A percentile compares a stretch with the other conserved stretches of the same genome.
Conservation (phyloP, 2,888 invertebrate species). For the Clanis bilineata region DNA sequence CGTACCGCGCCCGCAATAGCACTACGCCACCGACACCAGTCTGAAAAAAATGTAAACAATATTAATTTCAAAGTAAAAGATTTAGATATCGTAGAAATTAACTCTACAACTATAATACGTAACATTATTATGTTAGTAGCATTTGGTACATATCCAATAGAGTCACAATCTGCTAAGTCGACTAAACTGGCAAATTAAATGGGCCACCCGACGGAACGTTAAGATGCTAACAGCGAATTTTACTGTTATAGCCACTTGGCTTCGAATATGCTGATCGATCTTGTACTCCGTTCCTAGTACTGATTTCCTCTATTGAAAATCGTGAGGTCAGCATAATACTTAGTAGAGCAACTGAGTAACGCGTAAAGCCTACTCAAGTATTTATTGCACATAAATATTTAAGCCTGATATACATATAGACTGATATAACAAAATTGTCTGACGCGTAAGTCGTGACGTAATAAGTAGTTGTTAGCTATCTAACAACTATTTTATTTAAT, state of each 20-base stretch:
- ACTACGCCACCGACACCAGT: too few relatives aligned
- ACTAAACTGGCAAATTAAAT: conserved; percentile 36
- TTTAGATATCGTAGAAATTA: too few relatives aligned
- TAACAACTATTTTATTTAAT: too few relatives aligned
- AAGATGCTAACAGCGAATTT: conserved; percentile 16
- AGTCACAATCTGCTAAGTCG: conserved; percentile 33
- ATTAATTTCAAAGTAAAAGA: too few relatives aligned
- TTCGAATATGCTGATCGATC: neutral
- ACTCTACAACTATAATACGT: neutral
- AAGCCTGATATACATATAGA: too few relatives aligned
- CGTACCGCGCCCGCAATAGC: too few relatives aligned
- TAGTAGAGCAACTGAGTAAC: neutral
- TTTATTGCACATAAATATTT: too few relatives aligned
- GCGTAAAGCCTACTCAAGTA: neutral
- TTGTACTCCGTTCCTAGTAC: neutral
- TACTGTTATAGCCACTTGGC: conserved; percentile 16
- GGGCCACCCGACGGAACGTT: conserved; percentile 14
- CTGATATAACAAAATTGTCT: too few relatives aligned
- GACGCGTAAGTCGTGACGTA: too few relatives aligned
- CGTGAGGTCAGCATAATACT: neutral
- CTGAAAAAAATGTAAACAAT: too few relatives aligned
- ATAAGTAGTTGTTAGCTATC: too few relatives aligned
- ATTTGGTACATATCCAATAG: conserved; percentile 32
- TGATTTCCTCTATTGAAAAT: neutral
- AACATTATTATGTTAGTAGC: conserved; percentile 9